These are phyloP conservation scores for Bembecia ichneumoniformis DNA, from an alignment of 2,888 invertebrate genomes.

Conservation along the genomic window DNA sequence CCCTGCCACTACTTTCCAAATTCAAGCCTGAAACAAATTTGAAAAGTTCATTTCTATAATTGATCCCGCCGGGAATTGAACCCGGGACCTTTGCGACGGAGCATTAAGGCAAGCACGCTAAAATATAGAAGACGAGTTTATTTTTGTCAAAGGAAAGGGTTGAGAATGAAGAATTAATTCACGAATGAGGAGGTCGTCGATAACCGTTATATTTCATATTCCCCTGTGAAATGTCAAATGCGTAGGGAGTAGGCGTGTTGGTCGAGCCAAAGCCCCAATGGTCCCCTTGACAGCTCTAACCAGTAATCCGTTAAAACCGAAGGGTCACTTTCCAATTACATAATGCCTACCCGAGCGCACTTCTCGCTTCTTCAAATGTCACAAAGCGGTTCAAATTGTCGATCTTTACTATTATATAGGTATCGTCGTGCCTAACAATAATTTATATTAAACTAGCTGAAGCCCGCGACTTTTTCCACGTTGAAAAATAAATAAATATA, in stretches of 20 bases:
- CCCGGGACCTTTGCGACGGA: too few relatives aligned
- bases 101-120: too few relatives aligned
- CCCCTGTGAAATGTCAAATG: constrained; percentile 29
- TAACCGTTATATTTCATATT: constrained; percentile 32
- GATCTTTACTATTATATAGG: background rate
- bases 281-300: constrained; percentile 51
- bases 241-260: constrained; percentile 13
- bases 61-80: too few relatives aligned
- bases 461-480: too few relatives aligned
- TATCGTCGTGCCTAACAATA: background rate
- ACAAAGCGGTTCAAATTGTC: constrained; percentile 13
- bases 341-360: constrained; percentile 35
- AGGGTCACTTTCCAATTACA: constrained; percentile 38
- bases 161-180: background rate
- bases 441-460: too few relatives aligned
- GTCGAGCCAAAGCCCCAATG: background rate
- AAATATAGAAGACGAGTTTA: too few relatives aligned
- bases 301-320: constrained; percentile 55
- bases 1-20: too few relatives aligned
- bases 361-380: constrained; percentile 28
- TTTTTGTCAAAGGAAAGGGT: too few relatives aligned
- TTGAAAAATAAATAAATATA: too few relatives aligned
- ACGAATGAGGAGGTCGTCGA: constrained; percentile 3
- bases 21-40: too few relatives aligned
- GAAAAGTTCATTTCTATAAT: too few relatives aligned